These are phyloP conservation scores for Scaptomyza parva DNA, from an alignment of 2,888 invertebrate genomes.

Conservation along the genomic window DNA sequence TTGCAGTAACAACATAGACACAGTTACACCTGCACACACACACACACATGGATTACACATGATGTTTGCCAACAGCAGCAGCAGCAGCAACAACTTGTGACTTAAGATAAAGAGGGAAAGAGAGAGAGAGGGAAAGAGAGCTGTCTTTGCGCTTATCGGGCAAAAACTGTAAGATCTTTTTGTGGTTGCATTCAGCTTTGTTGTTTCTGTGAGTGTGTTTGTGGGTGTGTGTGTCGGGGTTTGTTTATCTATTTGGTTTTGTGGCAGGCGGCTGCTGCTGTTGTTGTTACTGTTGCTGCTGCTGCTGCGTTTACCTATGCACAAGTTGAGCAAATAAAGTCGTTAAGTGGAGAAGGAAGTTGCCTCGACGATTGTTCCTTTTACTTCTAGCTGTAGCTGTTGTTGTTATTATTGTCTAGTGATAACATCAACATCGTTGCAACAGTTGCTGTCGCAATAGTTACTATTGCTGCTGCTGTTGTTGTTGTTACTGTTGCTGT, in stretches of 20 bases:
- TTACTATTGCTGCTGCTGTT: slow-evolving; percentile 11
- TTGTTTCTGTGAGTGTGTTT: slow-evolving; percentile 47
- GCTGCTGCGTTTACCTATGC: slow-evolving; percentile 65
- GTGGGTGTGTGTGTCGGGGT: slow-evolving; percentile 45
- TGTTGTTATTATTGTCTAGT: slow-evolving; percentile 41
- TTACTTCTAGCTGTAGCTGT: slow-evolving; percentile 16
- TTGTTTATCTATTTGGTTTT: slow-evolving; percentile 42
- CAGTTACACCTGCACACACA: slow-evolving; percentile 53
- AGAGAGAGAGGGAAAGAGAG: slow-evolving; percentile 5
- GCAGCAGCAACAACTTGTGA: slow-evolving; percentile 53
- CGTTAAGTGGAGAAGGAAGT: slow-evolving; percentile 61
- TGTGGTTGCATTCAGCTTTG: slow-evolving; percentile 63
- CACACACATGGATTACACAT: slow-evolving; percentile 36
- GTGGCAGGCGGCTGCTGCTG: slow-evolving; percentile 52
- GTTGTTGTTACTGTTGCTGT: slow-evolving; percentile 16
- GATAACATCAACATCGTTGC: slow-evolving; percentile 64
- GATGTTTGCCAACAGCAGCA: slow-evolving; percentile 64
- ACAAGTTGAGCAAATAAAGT: slow-evolving; percentile 74
- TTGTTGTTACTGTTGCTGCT: slow-evolving; percentile 21
- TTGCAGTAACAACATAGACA: slow-evolving; percentile 62
- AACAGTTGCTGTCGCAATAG: slow-evolving; percentile 46
- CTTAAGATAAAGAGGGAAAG: too few relatives aligned
- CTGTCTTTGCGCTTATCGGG: slow-evolving; percentile 60
- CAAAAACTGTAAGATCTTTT: slow-evolving; percentile 71
- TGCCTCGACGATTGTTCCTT: slow-evolving; percentile 41